A percentile compares a stretch with the other conserved stretches of the same genome.
Conservation (phyloP, 2,888 invertebrate genomes). For the Epinotia demarniana region DNA sequence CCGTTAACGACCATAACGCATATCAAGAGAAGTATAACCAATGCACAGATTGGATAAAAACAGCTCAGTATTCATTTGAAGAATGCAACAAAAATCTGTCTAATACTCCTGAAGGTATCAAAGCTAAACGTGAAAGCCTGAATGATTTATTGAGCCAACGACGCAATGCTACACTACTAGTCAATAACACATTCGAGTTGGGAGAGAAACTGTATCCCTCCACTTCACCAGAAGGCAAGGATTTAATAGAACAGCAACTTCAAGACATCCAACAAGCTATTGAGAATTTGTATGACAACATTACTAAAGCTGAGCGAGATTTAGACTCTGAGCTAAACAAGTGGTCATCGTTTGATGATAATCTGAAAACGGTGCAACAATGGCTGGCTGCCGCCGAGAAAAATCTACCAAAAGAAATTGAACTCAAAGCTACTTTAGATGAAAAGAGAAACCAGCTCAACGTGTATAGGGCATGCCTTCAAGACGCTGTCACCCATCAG, state of each 20-base stretch:
- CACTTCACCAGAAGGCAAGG: conserved; percentile 94
- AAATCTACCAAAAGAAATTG: conserved; percentile 90
- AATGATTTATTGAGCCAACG: conserved; percentile 91
- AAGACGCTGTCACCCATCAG: conserved; percentile 93
- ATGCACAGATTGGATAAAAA: conserved; percentile 91
- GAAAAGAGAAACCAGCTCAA: conserved; percentile 96
- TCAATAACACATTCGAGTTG: conserved; percentile 93
- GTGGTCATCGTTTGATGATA: conserved; percentile 96
- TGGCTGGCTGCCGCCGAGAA: conserved; percentile 92
- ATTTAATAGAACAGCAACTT: conserved; percentile 92
- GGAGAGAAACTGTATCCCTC: conserved; percentile 95
- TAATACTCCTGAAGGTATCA: conserved; percentile 88
- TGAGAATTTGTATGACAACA: conserved; percentile 91
- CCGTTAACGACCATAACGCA: conserved; percentile 91
- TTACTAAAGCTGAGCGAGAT: conserved; percentile 91
- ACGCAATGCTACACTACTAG: conserved; percentile 88
- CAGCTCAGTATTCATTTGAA: conserved; percentile 89
- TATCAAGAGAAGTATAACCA: conserved; percentile 94
- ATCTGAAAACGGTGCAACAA: conserved; percentile 89
- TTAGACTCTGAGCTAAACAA: conserved; percentile 92
- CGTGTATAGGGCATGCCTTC: conserved; percentile 91
- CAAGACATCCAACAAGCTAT: conserved; percentile 93
- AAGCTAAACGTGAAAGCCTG: conserved; percentile 87
- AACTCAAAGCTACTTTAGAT: conserved; percentile 93
- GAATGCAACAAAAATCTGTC: conserved; percentile 86